Conservation (phyloP, 1,140 invertebrate genomes). For the Drosophila setifemur region DNA sequence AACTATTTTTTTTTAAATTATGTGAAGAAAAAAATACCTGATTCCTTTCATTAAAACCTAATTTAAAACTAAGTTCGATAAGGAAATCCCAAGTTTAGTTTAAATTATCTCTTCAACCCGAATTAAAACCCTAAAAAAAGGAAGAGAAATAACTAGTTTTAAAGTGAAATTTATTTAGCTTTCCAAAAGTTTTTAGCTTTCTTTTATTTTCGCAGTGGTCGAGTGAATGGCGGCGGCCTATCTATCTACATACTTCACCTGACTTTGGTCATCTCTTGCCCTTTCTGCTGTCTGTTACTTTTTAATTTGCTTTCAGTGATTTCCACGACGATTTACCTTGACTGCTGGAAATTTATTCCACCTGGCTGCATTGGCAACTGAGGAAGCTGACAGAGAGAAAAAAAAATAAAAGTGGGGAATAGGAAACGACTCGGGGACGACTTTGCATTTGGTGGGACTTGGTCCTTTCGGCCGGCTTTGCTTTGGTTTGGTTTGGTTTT, state of each 20-base stretch:
- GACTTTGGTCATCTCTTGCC: constrained; percentile 24
- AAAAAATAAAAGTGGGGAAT: constrained; percentile 7
- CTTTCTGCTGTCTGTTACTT: constrained; percentile 13
- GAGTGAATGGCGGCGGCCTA: constrained; percentile 26
- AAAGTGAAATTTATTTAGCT: not conserved
- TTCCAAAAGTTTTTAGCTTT: not conserved
- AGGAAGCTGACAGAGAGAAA: constrained; percentile 29
- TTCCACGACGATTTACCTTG: constrained; percentile 76
- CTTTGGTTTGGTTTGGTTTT: not conserved
- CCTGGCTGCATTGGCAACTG: constrained; percentile 74
- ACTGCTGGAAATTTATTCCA: constrained; percentile 74
- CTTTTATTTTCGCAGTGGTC: not conserved
- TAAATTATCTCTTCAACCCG: no score
- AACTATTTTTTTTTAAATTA: no score
- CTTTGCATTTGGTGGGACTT: constrained; percentile 58
- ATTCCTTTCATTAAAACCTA: no score
- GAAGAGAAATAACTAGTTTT: no score
- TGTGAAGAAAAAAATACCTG: no score
- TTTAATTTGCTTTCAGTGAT: constrained; percentile 80
- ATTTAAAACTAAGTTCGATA: no score
- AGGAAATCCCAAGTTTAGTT: no score
- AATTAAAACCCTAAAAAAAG: no score
- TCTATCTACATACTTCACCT: constrained; percentile 47
- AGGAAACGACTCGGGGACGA: constrained; percentile 31
- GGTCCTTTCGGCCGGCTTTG: constrained; percentile 22